A percentile compares a stretch with the other conserved stretches of the same genome.
Conservation (phyloP, 2,888 invertebrate genomes). For the Volucella bombylans region DNA sequence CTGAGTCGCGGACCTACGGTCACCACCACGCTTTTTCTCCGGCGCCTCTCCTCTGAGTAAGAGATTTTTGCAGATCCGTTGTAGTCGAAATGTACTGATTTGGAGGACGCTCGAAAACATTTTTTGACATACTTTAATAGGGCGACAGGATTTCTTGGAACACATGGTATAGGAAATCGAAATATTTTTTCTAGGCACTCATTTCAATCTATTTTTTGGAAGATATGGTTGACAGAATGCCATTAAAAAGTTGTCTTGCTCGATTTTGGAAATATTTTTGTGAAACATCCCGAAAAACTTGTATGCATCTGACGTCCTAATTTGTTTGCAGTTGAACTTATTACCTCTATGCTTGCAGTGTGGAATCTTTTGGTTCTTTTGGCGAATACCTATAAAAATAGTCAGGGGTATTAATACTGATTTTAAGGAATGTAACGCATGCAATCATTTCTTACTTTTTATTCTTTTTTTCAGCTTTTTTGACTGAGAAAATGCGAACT, state of each 20-base stretch:
- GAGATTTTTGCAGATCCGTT: no score
- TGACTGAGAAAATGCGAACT: no score
- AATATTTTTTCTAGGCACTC: constrained; percentile 7
- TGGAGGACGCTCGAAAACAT: neutral
- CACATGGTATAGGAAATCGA: neutral
- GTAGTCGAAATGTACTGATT: neutral
- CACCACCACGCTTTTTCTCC: no score
- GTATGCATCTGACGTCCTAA: constrained; percentile 2
- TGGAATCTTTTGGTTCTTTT: no score
- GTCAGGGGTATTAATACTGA: no score
- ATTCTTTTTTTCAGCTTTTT: no score
- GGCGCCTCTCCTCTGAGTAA: no score
- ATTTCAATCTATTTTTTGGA: neutral
- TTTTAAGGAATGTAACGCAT: no score
- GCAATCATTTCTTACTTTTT: no score
- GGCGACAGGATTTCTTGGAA: neutral
- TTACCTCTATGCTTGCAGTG: neutral
- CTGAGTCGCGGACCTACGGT: no score
- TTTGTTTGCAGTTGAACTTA: neutral
- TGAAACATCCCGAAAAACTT: neutral
- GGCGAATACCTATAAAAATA: no score
- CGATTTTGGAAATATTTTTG: neutral
- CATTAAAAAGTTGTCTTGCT: neutral
- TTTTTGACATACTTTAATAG: neutral
- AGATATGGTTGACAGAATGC: neutral